Percentiles rank a stretch among this genome's conserved stretches.
Evolutionary conservation across 2,888 invertebrate genomes (phyloP).

Genomic region (Euzophera pinguis): DNA sequence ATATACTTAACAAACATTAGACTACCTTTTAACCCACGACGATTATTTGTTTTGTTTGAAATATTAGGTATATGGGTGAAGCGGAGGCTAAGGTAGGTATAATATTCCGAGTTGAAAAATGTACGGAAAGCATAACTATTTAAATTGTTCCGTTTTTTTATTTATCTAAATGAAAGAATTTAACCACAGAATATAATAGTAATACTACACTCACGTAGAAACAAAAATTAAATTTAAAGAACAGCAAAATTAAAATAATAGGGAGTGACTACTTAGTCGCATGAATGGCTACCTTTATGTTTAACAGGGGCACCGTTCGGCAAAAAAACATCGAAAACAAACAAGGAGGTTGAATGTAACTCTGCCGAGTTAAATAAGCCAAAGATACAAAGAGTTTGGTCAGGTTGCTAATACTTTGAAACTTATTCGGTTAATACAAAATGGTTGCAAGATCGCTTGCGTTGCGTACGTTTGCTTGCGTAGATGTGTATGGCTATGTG

Average conservation of each 20-base stretch:
- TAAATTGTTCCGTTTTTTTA: too few relatives aligned
- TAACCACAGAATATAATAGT: too few relatives aligned
- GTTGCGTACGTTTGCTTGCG: too few relatives aligned
- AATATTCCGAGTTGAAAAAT: too few relatives aligned
- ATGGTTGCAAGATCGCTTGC: neutral
- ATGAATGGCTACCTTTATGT: conserved; percentile 43
- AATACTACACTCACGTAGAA: neutral
- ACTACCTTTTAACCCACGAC: too few relatives aligned
- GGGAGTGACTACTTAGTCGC: conserved; percentile 11
- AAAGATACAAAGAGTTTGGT: neutral
- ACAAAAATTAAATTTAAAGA: neutral
- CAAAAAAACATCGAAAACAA: conserved; percentile 44
- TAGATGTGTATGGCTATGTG: too few relatives aligned
- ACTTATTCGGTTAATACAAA: neutral
- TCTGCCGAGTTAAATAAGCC: neutral
- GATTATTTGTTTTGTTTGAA: too few relatives aligned
- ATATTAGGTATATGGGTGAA: too few relatives aligned
- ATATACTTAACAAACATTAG: too few relatives aligned
- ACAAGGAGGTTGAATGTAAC: neutral
- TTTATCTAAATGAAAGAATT: too few relatives aligned
- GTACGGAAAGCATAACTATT: too few relatives aligned
- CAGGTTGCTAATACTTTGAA: neutral
- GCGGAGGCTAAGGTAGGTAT: too few relatives aligned
- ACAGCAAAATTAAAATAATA: neutral
- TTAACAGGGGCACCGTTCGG: conserved; percentile 41